These are phyloP conservation scores for Aphrocallistes beatrix DNA, from an alignment of 37 sponge, comb jelly and placozoan genomes.

Conservation along the genomic window DNA sequence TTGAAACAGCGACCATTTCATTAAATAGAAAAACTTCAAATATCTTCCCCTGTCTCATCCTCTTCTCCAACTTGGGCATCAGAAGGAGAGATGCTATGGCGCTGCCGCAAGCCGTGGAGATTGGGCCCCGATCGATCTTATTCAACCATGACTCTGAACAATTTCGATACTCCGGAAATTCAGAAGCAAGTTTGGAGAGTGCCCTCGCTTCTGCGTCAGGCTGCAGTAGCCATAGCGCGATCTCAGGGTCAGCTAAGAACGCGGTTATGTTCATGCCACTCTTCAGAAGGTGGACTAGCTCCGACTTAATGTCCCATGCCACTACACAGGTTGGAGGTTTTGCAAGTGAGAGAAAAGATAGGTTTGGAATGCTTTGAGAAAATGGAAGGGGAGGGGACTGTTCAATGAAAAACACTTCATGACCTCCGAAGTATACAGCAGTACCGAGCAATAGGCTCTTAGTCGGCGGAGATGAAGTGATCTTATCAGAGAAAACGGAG, in stretches of 20 bases:
- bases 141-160: conserved; percentile 23
- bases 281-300: neutral
- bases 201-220: conserved; percentile 66
- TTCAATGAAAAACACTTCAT: neutral
- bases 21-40: conserved; percentile 41
- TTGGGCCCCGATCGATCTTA: conserved; percentile 42
- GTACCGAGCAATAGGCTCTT: neutral
- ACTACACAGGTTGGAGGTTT: neutral
- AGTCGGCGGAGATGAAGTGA: neutral
- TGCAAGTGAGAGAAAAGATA: neutral
- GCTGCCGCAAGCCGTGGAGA: conserved; percentile 48
- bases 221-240: conserved; percentile 80
- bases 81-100: conserved; percentile 45
- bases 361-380: neutral
- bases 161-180: neutral
- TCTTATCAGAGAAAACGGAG: neutral
- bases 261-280: neutral
- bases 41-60: conserved; percentile 49
- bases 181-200: conserved; percentile 19
- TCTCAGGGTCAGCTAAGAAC: conserved; percentile 43
- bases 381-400: neutral
- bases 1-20: conserved; percentile 61
- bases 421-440: neutral
- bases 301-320: neutral
- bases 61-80: conserved; percentile 37